A percentile compares a stretch with the other conserved stretches of the same genome.
phyloP scores from a whole-genome alignment of 2,113 vertebrate species.

The Megaleporinus macrocephalus region DNA sequence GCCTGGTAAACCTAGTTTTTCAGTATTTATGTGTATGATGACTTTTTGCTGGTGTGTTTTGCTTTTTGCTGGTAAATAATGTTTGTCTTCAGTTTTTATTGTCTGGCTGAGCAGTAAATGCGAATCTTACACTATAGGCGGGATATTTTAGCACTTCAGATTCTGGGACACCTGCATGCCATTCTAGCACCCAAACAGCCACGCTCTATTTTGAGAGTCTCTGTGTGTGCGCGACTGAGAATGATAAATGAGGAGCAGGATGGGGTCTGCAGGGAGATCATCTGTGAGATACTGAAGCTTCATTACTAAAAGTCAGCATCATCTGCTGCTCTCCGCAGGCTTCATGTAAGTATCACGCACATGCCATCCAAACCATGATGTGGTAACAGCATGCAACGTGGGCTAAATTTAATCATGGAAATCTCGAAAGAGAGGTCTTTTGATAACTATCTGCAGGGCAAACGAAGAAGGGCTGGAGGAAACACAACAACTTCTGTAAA shows the following conservation, averaged over 20 bases:
- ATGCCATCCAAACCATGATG: neutral
- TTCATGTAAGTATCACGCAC: neutral
- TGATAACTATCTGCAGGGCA: neutral
- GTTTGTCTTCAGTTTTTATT: neutral
- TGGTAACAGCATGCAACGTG: neutral
- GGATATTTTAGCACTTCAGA: neutral
- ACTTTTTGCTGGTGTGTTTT: too few relatives aligned
- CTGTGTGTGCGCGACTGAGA: neutral
- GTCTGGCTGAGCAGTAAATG: neutral
- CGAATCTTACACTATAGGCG: neutral
- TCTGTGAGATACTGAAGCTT: neutral
- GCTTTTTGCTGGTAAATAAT: neutral
- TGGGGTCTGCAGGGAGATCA: neutral
- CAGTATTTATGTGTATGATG: too few relatives aligned
- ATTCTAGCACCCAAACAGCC: neutral
- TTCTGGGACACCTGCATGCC: neutral
- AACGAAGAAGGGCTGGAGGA: neutral
- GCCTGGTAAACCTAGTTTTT: too few relatives aligned
- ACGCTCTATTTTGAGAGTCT: neutral
- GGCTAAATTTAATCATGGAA: neutral
- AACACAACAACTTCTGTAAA: neutral
- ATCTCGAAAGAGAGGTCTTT: neutral
- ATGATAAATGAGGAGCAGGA: neutral
- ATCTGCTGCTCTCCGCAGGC: neutral
- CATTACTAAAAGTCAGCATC: neutral